phyloP scores from a whole-genome alignment of 2,113 vertebrate genomes.

The Sterrhoptilus dennistouni region DNA sequence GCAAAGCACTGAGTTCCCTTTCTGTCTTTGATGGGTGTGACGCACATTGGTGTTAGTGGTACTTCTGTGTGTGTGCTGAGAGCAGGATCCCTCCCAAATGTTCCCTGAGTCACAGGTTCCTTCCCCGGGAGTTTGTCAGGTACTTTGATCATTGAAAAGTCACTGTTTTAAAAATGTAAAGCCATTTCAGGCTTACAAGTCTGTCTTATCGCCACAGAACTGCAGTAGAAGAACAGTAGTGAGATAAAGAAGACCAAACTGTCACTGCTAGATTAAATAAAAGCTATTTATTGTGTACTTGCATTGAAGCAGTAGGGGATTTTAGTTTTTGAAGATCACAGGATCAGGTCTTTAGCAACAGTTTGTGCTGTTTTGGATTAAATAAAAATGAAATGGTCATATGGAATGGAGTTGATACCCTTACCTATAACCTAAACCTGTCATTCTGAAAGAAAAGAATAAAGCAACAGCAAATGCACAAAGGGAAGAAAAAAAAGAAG shows the following conservation, averaged over 20 bases:
- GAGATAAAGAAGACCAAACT: not conserved
- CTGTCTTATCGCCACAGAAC: not conserved
- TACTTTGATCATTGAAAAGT: not conserved
- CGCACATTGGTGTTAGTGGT: fast-evolving
- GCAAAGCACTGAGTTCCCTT: not conserved
- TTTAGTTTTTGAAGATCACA: not conserved
- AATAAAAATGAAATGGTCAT: not conserved
- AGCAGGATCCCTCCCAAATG: not conserved
- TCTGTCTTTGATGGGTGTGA: not conserved
- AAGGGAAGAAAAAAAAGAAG: not conserved
- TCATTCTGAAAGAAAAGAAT: not conserved
- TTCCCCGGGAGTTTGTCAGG: not conserved
- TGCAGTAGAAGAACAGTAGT: not conserved
- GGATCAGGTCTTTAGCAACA: not conserved
- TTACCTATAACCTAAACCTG: not conserved
- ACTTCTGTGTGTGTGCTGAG: not conserved
- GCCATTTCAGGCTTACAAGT: not conserved
- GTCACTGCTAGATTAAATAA: not conserved
- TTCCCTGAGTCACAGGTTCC: not conserved
- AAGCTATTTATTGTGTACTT: not conserved
- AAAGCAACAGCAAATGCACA: not conserved
- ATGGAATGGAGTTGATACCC: not conserved
- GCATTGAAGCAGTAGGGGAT: not conserved
- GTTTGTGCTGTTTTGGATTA: not conserved
- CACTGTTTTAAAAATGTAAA: not conserved